Evolutionary conservation across 2,888 invertebrate species (phyloP).

Genomic region (Sycophila texana): DNA sequence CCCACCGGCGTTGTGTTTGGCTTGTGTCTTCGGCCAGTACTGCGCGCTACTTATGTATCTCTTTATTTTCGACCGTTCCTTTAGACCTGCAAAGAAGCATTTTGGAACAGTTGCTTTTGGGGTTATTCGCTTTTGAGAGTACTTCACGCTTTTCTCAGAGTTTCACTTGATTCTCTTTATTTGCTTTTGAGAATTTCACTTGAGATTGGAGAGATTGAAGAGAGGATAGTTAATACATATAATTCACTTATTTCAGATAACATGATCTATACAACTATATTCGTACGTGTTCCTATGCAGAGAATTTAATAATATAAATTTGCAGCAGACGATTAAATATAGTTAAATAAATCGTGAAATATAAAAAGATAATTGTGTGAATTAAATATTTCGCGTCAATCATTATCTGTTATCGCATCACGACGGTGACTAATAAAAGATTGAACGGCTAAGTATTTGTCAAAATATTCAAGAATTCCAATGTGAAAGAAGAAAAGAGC

Average conservation of each 20-base stretch:
- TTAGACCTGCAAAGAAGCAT: constrained; percentile 7
- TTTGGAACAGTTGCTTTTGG: constrained; percentile 24
- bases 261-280: no score
- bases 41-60: background rate
- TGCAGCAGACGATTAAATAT: no score
- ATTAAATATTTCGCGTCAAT: no score
- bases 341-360: no score
- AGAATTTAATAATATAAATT: no score
- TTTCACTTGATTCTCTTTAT: constrained; percentile 34
- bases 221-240: no score
- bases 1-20: constrained; percentile 34
- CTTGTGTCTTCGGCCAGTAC: constrained; percentile 32
- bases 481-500: constrained; percentile 19
- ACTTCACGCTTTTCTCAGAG: constrained; percentile 23
- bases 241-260: no score
- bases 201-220: no score
- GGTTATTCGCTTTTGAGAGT: constrained; percentile 37
- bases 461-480: constrained; percentile 42
- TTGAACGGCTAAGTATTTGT: background rate
- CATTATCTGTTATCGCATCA: no score
- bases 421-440: no score
- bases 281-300: no score
- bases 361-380: no score
- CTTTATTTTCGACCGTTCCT: constrained; percentile 17
- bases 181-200: background rate